phyloP scores from a whole-genome alignment of 2,113 vertebrate species.

The Alosa alosa region DNA sequence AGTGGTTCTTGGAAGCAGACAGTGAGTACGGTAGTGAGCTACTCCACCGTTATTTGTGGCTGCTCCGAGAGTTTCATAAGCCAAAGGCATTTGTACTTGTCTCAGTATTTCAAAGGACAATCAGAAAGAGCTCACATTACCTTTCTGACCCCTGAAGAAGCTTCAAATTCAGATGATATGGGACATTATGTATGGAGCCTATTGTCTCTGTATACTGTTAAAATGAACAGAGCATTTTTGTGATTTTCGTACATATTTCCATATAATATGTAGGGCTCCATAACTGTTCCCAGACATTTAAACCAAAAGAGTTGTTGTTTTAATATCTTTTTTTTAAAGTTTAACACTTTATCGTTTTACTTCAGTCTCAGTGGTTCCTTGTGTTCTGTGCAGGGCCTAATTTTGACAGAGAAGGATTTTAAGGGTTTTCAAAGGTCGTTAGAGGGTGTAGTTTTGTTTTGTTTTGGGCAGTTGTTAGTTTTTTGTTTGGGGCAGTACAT shows the following conservation, averaged over 20 bases:
- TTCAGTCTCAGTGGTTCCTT: neutral
- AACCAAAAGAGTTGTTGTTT: neutral
- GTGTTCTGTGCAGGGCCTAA: neutral
- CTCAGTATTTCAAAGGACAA: slow-evolving; percentile 69
- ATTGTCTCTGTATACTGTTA: neutral
- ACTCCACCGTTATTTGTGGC: slow-evolving; percentile 67
- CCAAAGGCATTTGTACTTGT: slow-evolving; percentile 70
- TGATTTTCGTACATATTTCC: neutral
- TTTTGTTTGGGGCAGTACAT: neutral
- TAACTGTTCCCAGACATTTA: neutral
- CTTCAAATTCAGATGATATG: slow-evolving; percentile 8
- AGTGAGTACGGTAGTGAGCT: slow-evolving; percentile 53
- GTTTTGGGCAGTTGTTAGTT: neutral
- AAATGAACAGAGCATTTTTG: neutral
- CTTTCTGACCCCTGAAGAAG: slow-evolving; percentile 50
- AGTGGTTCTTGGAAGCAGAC: slow-evolving; percentile 60
- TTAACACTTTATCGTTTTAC: neutral
- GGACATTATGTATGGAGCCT: neutral
- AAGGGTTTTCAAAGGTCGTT: neutral
- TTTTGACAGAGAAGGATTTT: neutral
- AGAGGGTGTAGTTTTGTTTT: neutral
- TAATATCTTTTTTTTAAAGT: neutral
- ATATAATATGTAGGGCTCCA: neutral
- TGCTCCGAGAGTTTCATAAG: slow-evolving; percentile 61
- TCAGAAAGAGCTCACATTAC: slow-evolving; percentile 57